Evolutionary conservation across 2,113 vertebrate genomes (phyloP).

Genomic region (Prionailurus bengalensis): DNA sequence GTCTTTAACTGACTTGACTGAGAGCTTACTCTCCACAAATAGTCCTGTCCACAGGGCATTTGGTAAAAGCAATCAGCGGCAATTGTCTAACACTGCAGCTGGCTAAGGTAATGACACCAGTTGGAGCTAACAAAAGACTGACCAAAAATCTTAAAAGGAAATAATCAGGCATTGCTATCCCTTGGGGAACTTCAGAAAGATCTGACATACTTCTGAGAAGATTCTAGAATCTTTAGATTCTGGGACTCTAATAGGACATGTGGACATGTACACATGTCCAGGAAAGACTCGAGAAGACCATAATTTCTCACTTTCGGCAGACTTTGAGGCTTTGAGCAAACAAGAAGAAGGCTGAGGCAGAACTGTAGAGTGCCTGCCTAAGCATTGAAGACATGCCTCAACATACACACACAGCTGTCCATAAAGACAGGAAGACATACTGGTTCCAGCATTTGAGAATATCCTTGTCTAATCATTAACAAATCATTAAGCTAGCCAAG

Average conservation of each 20-base stretch:
- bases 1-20: not conserved
- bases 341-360: not conserved
- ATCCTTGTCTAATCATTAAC: not conserved
- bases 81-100: not conserved
- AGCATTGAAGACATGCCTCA: not conserved
- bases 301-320: not conserved
- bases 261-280: not conserved
- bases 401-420: not conserved
- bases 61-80: not conserved
- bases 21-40: not conserved
- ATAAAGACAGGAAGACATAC: not conserved
- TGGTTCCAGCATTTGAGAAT: not conserved
- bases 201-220: not conserved
- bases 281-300: not conserved
- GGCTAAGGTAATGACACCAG: not conserved
- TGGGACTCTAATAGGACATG: not conserved
- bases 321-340: not conserved
- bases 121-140: not conserved
- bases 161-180: not conserved
- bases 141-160: not conserved
- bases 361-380: not conserved
- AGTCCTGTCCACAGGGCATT: not conserved
- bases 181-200: not conserved
- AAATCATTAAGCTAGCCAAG: not conserved
- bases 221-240: not conserved